Evolutionary conservation across 2,888 invertebrate species (phyloP).

Genomic region (Periphyllus acericola): DNA sequence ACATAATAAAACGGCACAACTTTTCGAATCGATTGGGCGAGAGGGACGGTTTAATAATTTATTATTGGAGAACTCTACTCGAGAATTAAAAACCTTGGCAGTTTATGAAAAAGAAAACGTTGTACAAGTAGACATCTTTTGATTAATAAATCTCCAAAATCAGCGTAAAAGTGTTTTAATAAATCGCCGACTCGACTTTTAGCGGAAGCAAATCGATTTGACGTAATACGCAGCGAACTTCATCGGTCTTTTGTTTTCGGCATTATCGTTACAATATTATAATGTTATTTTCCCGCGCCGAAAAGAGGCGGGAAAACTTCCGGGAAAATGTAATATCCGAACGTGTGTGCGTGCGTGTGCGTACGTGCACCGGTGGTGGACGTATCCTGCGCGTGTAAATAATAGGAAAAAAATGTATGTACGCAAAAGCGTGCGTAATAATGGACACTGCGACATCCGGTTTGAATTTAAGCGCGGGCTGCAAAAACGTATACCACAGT

Average conservation of each 20-base stretch:
- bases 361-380: not conserved
- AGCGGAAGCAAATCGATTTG: not conserved
- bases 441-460: constrained; percentile 17
- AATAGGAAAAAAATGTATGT: constrained; percentile 31
- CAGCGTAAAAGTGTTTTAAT: not conserved
- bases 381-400: not conserved
- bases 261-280: not conserved
- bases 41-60: not conserved
- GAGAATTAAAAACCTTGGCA: constrained; percentile 28
- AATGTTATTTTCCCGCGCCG: not conserved
- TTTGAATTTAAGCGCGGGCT: not conserved
- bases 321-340: constrained; percentile 1
- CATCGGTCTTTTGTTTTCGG: constrained; percentile 21
- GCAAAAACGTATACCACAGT: not conserved
- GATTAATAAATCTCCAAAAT: constrained; percentile 16
- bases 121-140: not conserved
- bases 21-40: not conserved
- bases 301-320: constrained; percentile 11
- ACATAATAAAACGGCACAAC: not conserved
- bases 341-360: no score
- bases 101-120: not conserved
- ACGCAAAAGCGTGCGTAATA: constrained; percentile 12
- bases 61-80: constrained; percentile 26
- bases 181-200: constrained; percentile 4
- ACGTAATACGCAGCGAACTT: not conserved